Percentiles rank a stretch among this genome's conserved stretches.
Evolutionary conservation across 2,113 vertebrate species (phyloP).

Genomic region (Panurus biarmicus): DNA sequence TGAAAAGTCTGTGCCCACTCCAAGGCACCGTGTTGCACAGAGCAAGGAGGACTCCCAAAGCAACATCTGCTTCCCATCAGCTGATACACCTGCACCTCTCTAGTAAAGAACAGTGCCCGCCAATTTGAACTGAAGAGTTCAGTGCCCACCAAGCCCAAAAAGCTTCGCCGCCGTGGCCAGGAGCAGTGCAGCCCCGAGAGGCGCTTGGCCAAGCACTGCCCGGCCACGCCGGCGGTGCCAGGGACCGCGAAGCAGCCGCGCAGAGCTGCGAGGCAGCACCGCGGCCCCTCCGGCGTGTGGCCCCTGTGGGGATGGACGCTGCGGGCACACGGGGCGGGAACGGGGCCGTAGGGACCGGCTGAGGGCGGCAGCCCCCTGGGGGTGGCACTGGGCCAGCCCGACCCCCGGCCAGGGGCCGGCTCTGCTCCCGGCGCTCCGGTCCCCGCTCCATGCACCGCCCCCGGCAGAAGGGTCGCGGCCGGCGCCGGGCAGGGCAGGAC

Average conservation of each 20-base stretch:
- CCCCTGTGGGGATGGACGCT: not conserved
- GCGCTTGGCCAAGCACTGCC: not conserved
- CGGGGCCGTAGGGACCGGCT: rapidly evolving
- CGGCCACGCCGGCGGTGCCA: rapidly evolving
- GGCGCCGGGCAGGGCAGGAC: not conserved
- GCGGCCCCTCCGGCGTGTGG: rapidly evolving
- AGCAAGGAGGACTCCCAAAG: not conserved
- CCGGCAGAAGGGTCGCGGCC: not conserved
- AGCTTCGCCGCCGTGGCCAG: rapidly evolving
- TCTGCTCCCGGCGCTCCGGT: not conserved
- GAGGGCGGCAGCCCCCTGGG: not conserved
- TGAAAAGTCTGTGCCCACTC: not conserved
- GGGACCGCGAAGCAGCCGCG: rapidly evolving
- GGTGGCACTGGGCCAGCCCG: not conserved
- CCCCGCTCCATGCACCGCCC: too few relatives aligned
- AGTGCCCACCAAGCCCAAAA: not conserved
- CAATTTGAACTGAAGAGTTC: not conserved
- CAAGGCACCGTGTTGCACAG: not conserved
- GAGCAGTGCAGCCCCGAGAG: rapidly evolving
- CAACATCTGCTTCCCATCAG: not conserved
- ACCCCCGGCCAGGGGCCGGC: not conserved
- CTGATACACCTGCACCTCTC: not conserved
- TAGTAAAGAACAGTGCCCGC: rapidly evolving
- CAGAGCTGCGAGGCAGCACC: not conserved
- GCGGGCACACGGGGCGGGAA: not conserved